Percentiles rank a stretch among this genome's conserved stretches.
These are phyloP conservation scores for Astreopora myriophthalma DNA, from an alignment of 64 coral and sea anemone genomes.

Conservation along the genomic window DNA sequence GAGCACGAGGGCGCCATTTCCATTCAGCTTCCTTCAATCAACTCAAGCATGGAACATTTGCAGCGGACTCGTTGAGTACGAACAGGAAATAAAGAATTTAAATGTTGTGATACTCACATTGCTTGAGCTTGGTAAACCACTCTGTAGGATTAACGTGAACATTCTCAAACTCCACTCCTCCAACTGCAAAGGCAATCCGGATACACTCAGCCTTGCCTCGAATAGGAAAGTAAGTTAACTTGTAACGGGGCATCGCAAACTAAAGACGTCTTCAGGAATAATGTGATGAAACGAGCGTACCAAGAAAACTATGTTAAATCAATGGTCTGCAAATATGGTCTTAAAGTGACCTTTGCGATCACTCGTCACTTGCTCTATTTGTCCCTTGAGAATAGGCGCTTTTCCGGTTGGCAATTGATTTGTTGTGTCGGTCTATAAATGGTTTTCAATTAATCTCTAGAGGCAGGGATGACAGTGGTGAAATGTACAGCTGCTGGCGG, in stretches of 20 bases:
- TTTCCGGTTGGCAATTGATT: background rate
- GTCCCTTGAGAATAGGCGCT: background rate
- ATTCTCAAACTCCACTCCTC: constrained; percentile 11
- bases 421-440: too few species aligned
- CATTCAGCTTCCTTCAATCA: too few species aligned
- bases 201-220: background rate
- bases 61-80: too few species aligned
- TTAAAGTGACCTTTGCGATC: background rate
- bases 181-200: background rate
- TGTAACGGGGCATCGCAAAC: background rate
- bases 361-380: background rate
- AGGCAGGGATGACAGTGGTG: too few species aligned
- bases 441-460: too few species aligned
- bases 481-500: too few species aligned
- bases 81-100: background rate
- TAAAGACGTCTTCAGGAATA: background rate
- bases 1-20: too few species aligned
- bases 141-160: background rate
- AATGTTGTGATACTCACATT: background rate
- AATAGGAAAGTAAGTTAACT: constrained; percentile 28
- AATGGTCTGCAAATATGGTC: too few species aligned
- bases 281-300: background rate
- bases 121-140: background rate
- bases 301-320: too few species aligned
- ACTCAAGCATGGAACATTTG: too few species aligned